Percentiles rank a stretch among this genome's conserved stretches.
phyloP scores from a whole-genome alignment of 1,140 invertebrate genomes.

The Calephelis nemesis region DNA sequence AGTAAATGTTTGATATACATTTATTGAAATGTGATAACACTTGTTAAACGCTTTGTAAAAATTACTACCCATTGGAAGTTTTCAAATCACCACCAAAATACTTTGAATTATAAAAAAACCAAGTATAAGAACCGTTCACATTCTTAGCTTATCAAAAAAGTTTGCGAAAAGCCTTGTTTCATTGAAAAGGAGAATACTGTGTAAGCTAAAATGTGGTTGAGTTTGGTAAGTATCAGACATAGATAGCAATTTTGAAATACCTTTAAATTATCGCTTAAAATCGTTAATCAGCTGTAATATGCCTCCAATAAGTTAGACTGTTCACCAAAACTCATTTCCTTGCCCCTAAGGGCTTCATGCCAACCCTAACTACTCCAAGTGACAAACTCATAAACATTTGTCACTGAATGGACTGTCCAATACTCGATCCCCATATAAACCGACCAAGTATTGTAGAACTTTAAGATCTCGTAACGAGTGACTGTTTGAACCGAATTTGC shows the following conservation, averaged over 20 bases:
- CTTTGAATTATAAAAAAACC: too few species aligned
- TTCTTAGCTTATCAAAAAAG: too few species aligned
- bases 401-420: slow-evolving; percentile 62
- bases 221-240: too few species aligned
- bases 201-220: too few species aligned
- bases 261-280: background rate
- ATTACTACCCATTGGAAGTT: too few species aligned
- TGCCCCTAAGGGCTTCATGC: slow-evolving; percentile 37
- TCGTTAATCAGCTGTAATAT: slow-evolving; percentile 31
- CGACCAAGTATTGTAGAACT: slow-evolving; percentile 43
- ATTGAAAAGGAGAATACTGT: too few species aligned
- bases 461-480: background rate
- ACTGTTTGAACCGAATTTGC: background rate
- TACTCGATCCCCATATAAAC: slow-evolving; percentile 54
- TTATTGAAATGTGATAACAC: too few species aligned
- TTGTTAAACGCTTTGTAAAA: too few species aligned
- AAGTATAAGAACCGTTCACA: too few species aligned
- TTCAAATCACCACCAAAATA: too few species aligned
- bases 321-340: slow-evolving; percentile 43
- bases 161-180: too few species aligned
- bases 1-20: too few species aligned
- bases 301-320: slow-evolving; percentile 45
- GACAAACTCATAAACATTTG: slow-evolving; percentile 78
- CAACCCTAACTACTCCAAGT: slow-evolving; percentile 43
- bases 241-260: background rate